Conservation (phyloP, 2,113 vertebrate species). For the Psilopogon haemacephalus region DNA sequence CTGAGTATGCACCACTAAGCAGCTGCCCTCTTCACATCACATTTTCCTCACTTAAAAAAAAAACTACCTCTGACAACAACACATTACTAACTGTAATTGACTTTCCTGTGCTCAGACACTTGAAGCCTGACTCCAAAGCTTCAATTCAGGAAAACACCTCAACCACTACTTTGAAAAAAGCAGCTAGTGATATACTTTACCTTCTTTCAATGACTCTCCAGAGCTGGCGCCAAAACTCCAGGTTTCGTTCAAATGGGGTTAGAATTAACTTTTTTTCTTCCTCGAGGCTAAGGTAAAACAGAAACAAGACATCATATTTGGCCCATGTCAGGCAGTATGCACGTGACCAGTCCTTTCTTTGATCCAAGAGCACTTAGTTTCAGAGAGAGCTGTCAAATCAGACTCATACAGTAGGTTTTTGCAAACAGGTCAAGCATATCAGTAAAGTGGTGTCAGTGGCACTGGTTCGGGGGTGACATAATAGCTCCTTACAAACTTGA, state of each 20-base stretch:
- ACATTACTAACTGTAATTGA: background rate
- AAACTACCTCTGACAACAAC: background rate
- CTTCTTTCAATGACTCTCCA: constrained; percentile 99
- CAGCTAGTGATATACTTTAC: constrained; percentile 43
- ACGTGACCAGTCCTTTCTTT: background rate
- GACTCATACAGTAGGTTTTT: background rate
- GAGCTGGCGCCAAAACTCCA: constrained; percentile 98
- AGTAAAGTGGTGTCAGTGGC: background rate
- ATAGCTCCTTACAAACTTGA: background rate
- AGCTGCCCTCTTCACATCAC: background rate
- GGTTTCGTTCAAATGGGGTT: constrained; percentile 95
- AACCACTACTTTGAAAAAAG: background rate
- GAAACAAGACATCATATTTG: background rate
- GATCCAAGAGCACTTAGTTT: background rate
- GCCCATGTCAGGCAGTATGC: background rate
- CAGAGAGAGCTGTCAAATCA: background rate
- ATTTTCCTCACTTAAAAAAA: background rate
- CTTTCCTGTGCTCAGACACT: background rate
- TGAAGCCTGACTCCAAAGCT: background rate
- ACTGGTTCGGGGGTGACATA: background rate
- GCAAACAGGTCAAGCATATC: background rate
- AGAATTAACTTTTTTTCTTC: constrained; percentile 92
- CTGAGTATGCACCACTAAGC: background rate
- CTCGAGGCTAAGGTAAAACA: constrained; percentile 81
- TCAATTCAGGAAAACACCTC: background rate